Conservation (phyloP, 2,797 vertebrate genomes). For the Dermochelys coriacea region DNA sequence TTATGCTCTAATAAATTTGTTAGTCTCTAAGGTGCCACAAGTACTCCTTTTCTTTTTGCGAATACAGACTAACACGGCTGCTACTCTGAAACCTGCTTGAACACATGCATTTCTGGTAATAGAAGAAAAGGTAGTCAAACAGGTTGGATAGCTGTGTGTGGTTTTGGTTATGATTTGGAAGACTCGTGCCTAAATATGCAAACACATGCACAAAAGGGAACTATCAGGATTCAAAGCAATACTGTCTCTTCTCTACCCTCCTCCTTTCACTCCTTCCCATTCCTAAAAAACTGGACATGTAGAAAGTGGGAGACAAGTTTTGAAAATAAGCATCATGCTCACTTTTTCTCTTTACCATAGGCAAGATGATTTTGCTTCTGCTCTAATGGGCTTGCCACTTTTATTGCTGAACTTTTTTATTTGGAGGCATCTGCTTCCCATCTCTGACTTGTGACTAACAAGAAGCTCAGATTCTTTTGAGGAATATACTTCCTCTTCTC, state of each 20-base stretch:
- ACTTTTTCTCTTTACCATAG: not conserved
- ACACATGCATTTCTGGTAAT: slow-evolving; percentile 12
- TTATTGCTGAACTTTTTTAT: slow-evolving; percentile 5
- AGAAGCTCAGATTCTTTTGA: not conserved
- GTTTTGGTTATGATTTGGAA: not conserved
- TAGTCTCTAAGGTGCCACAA: no score
- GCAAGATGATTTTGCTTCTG: slow-evolving; percentile 7
- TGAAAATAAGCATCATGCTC: not conserved
- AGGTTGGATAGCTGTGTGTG: slow-evolving; percentile 23
- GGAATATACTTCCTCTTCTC: not conserved
- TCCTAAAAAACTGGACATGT: not conserved
- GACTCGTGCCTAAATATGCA: not conserved
- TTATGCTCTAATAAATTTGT: no score
- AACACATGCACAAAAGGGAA: not conserved
- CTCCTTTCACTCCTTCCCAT: not conserved
- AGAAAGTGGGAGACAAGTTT: not conserved
- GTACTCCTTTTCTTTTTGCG: no score
- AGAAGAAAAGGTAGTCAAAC: slow-evolving; percentile 61
- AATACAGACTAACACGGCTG: no score
- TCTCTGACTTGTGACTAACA: not conserved
- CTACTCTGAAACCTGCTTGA: no score
- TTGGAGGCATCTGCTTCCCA: slow-evolving; percentile 35
- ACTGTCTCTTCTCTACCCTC: not conserved
- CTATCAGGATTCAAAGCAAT: not conserved
- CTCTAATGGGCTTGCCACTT: not conserved